These are phyloP conservation scores for Otolemur garnettii DNA, from an alignment of 2,113 vertebrate genomes.

Conservation along the genomic window DNA sequence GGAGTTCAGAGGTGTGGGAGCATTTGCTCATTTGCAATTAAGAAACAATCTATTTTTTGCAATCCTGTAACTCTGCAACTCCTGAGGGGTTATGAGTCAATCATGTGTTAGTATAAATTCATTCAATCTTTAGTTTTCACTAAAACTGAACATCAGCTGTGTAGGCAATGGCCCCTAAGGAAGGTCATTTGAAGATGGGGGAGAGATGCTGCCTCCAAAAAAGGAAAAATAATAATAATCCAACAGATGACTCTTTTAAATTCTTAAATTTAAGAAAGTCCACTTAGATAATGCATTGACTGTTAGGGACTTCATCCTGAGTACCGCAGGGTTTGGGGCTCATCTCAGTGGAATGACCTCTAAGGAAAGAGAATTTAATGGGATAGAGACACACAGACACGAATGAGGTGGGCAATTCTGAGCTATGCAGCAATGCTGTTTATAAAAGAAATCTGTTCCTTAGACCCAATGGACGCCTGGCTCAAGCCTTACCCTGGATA, in stretches of 20 bases:
- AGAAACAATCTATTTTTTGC: constrained; percentile 15
- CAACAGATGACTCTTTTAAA: background rate
- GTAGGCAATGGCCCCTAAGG: rapidly evolving
- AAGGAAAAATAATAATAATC: background rate
- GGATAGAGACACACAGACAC: background rate
- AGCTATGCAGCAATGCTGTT: too few species aligned
- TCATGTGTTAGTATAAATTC: background rate
- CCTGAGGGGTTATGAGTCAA: constrained; percentile 49
- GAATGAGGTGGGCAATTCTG: background rate
- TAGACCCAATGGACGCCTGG: background rate
- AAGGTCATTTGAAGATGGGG: background rate
- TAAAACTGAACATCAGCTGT: background rate
- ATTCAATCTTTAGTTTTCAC: background rate
- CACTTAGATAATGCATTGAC: background rate
- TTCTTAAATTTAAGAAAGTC: background rate
- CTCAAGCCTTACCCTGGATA: too few species aligned
- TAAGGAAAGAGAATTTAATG: background rate
- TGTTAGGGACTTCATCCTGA: background rate
- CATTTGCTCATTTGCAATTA: constrained; percentile 6
- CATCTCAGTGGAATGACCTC: background rate
- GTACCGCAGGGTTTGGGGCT: background rate
- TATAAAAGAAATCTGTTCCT: background rate
- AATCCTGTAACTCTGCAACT: background rate
- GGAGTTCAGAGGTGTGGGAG: background rate
- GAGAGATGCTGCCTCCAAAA: background rate